phyloP scores from a whole-genome alignment of 1,140 invertebrate species.

The Laodelphax striatellus region DNA sequence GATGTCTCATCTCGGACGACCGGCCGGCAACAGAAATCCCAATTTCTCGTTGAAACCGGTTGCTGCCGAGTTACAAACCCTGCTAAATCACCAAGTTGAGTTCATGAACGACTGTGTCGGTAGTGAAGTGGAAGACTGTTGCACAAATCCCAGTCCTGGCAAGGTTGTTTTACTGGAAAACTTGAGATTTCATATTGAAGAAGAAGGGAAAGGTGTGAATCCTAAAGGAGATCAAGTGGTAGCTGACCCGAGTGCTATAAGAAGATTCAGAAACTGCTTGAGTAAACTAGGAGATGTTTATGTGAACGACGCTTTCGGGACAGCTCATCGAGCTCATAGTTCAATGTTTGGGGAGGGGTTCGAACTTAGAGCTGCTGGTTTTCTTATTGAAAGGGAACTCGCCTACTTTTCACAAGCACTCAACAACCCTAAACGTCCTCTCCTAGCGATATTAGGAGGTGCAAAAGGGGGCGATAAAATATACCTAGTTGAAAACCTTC shows the following conservation, averaged over 20 bases:
- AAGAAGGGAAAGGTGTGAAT: slow-evolving; percentile 97
- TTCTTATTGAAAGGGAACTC: slow-evolving; percentile 95
- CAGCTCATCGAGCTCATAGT: slow-evolving; percentile 95
- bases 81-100: slow-evolving; percentile 44
- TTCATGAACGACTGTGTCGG: slow-evolving; percentile 95
- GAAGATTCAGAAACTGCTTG: slow-evolving; percentile 79
- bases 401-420: slow-evolving; percentile 96
- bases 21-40: slow-evolving; percentile 61
- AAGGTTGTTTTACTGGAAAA: slow-evolving; percentile 94
- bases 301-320: slow-evolving; percentile 99
- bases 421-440: slow-evolving; percentile 88
- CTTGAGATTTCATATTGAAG: slow-evolving; percentile 91
- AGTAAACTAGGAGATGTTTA: slow-evolving; percentile 96
- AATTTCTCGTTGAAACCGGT: slow-evolving; percentile 5
- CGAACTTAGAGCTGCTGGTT: slow-evolving; percentile 81
- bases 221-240: slow-evolving; percentile 76
- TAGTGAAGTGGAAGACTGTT: slow-evolving; percentile 76
- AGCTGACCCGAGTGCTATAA: slow-evolving; percentile 66
- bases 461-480: slow-evolving; percentile 99
- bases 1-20: slow-evolving; percentile 94
- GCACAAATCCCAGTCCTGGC: slow-evolving; percentile 75
- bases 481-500: slow-evolving; percentile 91
- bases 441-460: slow-evolving; percentile 94
- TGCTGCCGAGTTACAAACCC: neutral
- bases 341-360: slow-evolving; percentile 86